A percentile compares a stretch with the other conserved stretches of the same genome.
These are phyloP conservation scores for Grantiella picta DNA, from an alignment of 2,113 vertebrate genomes.

Conservation along the genomic window DNA sequence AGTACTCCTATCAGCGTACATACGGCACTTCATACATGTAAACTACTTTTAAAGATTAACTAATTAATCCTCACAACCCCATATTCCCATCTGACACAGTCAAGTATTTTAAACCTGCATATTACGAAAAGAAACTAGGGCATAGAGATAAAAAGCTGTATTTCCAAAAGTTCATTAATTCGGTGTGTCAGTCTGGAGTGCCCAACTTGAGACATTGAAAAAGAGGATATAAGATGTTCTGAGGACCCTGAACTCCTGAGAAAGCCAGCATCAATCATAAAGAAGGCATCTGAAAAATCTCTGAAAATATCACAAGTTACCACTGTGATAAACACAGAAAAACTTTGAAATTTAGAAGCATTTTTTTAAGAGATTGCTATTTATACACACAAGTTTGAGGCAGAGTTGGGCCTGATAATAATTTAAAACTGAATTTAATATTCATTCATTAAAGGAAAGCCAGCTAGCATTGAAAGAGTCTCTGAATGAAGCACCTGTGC, in stretches of 20 bases:
- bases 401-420: neutral
- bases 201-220: neutral
- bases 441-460: neutral
- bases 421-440: neutral
- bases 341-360: neutral
- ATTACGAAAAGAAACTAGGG: constrained; percentile 9
- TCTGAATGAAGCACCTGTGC: constrained; percentile 43
- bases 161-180: constrained; percentile 22
- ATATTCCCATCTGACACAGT: constrained; percentile 43
- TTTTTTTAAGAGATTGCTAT: neutral
- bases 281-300: neutral
- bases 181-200: neutral
- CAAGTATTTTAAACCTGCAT: neutral
- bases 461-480: neutral
- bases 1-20: neutral
- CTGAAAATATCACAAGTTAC: neutral
- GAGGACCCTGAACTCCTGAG: neutral
- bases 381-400: neutral
- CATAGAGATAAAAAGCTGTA: neutral
- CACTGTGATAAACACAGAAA: neutral
- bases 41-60: constrained; percentile 22
- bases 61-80: constrained; percentile 45
- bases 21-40: neutral
- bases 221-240: neutral
- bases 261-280: neutral